Evolutionary conservation across 1,140 invertebrate genomes (phyloP).

Genomic region (Halictus rubicundus): DNA sequence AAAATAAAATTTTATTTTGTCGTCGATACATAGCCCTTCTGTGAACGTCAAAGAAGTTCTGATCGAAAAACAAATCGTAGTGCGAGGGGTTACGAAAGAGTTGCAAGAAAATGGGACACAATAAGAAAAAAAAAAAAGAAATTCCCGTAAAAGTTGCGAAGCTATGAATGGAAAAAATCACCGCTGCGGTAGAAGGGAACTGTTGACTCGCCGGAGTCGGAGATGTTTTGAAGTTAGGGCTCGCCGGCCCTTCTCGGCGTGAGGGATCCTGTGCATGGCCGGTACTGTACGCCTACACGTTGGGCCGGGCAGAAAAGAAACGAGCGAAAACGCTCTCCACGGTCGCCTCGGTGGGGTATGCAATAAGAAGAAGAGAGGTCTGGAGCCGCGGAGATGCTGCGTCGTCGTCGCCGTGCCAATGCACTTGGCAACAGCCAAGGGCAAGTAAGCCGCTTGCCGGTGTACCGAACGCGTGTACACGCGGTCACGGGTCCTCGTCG

Average conservation of each 20-base stretch:
- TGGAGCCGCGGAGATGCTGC: constrained; percentile 54
- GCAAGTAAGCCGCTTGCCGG: constrained; percentile 52
- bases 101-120: too few species aligned
- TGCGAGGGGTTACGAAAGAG: too few species aligned
- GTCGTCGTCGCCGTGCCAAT: constrained; percentile 61
- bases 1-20: too few species aligned
- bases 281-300: constrained; percentile 41
- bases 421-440: constrained; percentile 74
- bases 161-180: too few species aligned
- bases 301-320: constrained; percentile 26
- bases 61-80: too few species aligned
- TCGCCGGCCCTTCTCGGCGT: neutral
- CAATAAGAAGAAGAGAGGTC: constrained; percentile 60
- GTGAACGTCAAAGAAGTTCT: too few species aligned
- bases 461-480: constrained; percentile 25
- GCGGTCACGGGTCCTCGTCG: constrained; percentile 7
- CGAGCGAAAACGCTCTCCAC: neutral
- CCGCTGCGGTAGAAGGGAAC: too few species aligned
- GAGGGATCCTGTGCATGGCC: neutral
- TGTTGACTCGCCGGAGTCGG: too few species aligned
- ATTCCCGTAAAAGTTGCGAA: too few species aligned
- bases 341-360: constrained; percentile 56
- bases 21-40: too few species aligned
- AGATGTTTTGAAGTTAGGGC: too few species aligned
- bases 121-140: too few species aligned